These are phyloP conservation scores for Takifugu bimaculatus DNA, from an alignment of 2,113 vertebrate genomes.

Conservation along the genomic window DNA sequence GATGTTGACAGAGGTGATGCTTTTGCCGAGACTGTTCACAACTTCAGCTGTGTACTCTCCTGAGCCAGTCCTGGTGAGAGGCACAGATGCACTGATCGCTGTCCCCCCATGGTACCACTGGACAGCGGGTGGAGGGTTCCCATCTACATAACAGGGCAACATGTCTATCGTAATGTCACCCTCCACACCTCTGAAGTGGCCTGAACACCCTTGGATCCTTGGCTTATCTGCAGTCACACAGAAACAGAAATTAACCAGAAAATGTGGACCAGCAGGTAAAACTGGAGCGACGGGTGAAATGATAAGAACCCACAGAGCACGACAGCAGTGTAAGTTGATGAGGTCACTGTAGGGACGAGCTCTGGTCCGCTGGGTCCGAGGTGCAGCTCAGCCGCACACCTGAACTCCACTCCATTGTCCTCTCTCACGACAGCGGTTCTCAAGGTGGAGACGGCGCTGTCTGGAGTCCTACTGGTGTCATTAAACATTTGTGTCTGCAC, in stretches of 20 bases:
- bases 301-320: background rate
- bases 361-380: background rate
- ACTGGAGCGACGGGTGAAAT: too few species aligned
- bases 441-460: background rate
- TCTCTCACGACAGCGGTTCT: accelerated
- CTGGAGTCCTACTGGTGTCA: background rate
- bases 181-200: background rate
- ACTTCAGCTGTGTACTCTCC: constrained; percentile 28
- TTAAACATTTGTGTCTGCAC: accelerated
- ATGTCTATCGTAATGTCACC: background rate
- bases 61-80: constrained; percentile 28
- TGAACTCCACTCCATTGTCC: constrained; percentile 23
- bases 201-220: background rate
- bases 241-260: background rate
- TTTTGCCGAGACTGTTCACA: background rate
- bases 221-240: constrained; percentile 40
- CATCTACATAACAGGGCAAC: constrained; percentile 19
- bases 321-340: background rate
- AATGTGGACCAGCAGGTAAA: too few species aligned
- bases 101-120: constrained; percentile 22
- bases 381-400: constrained; percentile 49
- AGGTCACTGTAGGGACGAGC: background rate
- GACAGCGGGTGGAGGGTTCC: constrained; percentile 41
- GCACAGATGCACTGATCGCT: background rate
- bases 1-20: background rate